Base-by-base conservation (phyloP, 1,140 invertebrate genomes). In the Eumeta japonica region DNA sequence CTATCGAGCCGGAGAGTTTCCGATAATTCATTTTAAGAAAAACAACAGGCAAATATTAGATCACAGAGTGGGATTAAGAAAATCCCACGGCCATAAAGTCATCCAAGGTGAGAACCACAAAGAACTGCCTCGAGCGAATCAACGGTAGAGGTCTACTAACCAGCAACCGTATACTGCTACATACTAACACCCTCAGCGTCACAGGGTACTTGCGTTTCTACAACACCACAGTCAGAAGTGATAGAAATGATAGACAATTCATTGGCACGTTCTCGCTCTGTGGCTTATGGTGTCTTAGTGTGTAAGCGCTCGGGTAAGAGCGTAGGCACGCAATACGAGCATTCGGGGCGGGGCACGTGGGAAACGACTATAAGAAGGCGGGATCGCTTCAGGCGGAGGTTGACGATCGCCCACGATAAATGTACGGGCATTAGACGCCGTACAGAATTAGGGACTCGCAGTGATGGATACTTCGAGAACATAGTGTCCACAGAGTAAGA, bases 371-470 rank as follows among this genome's bases (percentile, higher is more conserved):
- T 43, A 47, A 38, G 47, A 48, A 61, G 63, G 64, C 64, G 59
- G 68, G 50, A 48, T 46, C 50, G 57, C 63, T 58, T 53, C 35
- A 38, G 65, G 68, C 67, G 47, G 56, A 43, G 50, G 68, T 73
- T 73, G 68, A 73, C 68, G 66, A 73, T 73, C 59, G 48, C 10
- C 58, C 52, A 45, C 57, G 68, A 70, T 73, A 68, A 68, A 71
- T 63, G 60, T 62, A 60, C 55, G 56, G 52, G 59, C 66, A 68
- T 73, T 68, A 68, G 61, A 51, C n/a, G n/a, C n/a, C n/a, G n/a
- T n/a, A n/a, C n/a, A n/a, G n/a, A n/a, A n/a, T n/a, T n/a, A n/a
- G n/a, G n/a, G n/a, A n/a, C n/a, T n/a, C n/a, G n/a, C n/a, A n/a
- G n/a, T n/a, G n/a, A n/a, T n/a, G n/a, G n/a, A n/a, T n/a, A n/a